These are phyloP conservation scores for Camptogramma bilineatum DNA, from an alignment of 2,888 invertebrate species.

Conservation along the genomic window DNA sequence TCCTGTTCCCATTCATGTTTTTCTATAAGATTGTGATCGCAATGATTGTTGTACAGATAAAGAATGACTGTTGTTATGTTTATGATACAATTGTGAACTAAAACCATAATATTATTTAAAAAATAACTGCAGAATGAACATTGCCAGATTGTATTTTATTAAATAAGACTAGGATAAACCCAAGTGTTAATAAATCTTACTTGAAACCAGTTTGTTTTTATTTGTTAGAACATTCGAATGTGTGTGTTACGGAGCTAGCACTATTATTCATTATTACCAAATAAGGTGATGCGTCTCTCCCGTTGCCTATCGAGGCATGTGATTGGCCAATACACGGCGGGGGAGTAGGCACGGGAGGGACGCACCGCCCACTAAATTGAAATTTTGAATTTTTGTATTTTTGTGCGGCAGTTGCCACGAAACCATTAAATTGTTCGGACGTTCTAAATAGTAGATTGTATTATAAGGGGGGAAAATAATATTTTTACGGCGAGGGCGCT, in stretches of 20 bases:
- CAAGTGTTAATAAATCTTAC: conserved; percentile 40
- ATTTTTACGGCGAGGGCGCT: too few species aligned
- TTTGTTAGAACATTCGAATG: background rate
- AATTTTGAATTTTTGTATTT: too few species aligned
- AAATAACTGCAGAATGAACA: conserved; percentile 10
- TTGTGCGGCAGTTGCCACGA: too few species aligned
- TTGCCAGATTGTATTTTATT: conserved; percentile 31
- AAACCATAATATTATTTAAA: conserved; percentile 10
- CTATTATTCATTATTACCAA: too few species aligned
- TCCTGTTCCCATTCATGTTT: conserved; percentile 7
- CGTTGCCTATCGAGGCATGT: too few species aligned
- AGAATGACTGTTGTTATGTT: conserved; percentile 20
- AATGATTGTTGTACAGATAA: conserved; percentile 5
- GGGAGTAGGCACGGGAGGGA: too few species aligned
- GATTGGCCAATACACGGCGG: too few species aligned
- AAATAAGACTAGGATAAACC: conserved; percentile 27
- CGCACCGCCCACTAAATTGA: too few species aligned
- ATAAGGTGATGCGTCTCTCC: too few species aligned
- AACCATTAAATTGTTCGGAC: too few species aligned
- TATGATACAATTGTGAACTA: conserved; percentile 16
- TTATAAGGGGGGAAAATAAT: too few species aligned
- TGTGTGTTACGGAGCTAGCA: background rate
- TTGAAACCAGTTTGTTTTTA: conserved; percentile 15
- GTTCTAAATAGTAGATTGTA: too few species aligned
- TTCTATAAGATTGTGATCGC: conserved; percentile 9